phyloP scores from a whole-genome alignment of 2,888 invertebrate species.

The Heliconius cydno region DNA sequence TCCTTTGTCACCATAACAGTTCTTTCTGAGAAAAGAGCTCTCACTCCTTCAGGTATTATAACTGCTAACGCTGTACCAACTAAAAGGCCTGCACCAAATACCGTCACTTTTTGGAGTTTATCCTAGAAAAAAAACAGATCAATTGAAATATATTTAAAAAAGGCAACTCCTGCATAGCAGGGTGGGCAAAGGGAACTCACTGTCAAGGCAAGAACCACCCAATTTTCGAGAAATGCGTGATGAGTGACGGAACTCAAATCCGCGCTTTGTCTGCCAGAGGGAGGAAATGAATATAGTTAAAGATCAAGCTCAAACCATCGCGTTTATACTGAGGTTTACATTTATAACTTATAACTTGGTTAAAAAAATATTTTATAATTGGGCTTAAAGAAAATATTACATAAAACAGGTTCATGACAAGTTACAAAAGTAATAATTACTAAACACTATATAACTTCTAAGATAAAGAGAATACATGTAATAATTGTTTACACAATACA shows the following conservation, averaged over 20 bases:
- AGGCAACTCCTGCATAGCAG: not conserved
- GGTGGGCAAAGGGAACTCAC: too few species aligned
- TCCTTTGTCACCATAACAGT: constrained; percentile 65
- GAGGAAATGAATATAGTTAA: too few species aligned
- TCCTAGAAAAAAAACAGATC: constrained; percentile 83
- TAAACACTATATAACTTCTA: not conserved
- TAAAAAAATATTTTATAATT: too few species aligned
- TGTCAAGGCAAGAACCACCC: too few species aligned
- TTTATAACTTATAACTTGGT: too few species aligned
- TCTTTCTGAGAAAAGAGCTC: constrained; percentile 86
- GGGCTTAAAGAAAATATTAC: not conserved
- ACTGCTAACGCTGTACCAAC: constrained; percentile 99
- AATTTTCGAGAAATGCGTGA: too few species aligned
- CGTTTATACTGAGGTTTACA: too few species aligned
- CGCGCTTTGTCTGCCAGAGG: too few species aligned
- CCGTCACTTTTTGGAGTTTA: constrained; percentile 95
- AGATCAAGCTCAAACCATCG: too few species aligned
- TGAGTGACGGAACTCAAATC: too few species aligned
- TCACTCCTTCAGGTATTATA: constrained; percentile 99
- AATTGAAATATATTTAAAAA: not conserved
- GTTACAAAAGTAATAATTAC: constrained; percentile 46
- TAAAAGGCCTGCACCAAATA: constrained; percentile 97
- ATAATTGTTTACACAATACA: constrained; percentile 15
- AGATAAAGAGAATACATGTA: not conserved
- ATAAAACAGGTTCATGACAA: not conserved